phyloP scores from a whole-genome alignment of 2,113 vertebrate species.

The Siniperca knerii region DNA sequence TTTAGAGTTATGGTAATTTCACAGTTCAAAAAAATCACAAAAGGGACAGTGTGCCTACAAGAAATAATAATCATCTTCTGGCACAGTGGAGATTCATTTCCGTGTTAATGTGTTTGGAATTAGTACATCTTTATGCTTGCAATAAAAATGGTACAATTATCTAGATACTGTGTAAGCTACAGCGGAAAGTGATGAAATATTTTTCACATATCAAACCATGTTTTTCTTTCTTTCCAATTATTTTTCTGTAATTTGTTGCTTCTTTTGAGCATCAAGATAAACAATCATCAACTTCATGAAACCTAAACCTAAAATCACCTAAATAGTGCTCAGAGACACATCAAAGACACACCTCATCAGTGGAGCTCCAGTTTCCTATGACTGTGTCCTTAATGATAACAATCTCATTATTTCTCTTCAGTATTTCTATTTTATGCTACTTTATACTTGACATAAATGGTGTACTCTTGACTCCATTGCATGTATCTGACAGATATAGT shows the following conservation, averaged over 20 bases:
- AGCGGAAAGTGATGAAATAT: conserved; percentile 5
- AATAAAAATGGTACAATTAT: conserved; percentile 51
- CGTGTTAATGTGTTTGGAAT: conserved; percentile 52
- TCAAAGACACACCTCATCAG: not conserved
- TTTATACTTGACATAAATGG: not conserved
- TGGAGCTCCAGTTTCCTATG: not conserved
- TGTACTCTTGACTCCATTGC: too few species aligned
- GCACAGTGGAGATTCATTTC: conserved; percentile 34
- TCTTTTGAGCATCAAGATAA: conserved; percentile 7
- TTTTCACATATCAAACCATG: conserved; percentile 4
- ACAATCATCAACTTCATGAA: conserved; percentile 16
- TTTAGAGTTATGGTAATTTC: conserved; percentile 20
- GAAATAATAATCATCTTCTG: conserved; percentile 33
- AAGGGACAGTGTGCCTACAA: not conserved
- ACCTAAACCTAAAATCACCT: not conserved
- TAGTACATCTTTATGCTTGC: conserved; percentile 37
- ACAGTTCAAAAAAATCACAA: not conserved
- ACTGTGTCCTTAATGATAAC: not conserved
- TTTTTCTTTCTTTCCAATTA: conserved; percentile 3
- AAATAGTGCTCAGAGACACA: not conserved
- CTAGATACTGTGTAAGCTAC: not conserved
- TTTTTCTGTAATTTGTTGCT: conserved; percentile 12
- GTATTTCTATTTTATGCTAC: not conserved
- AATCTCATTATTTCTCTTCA: not conserved
- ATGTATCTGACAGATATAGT: not conserved